Base-by-base conservation (phyloP, 2,888 invertebrate genomes). In the Ernsta delagoae region DNA sequence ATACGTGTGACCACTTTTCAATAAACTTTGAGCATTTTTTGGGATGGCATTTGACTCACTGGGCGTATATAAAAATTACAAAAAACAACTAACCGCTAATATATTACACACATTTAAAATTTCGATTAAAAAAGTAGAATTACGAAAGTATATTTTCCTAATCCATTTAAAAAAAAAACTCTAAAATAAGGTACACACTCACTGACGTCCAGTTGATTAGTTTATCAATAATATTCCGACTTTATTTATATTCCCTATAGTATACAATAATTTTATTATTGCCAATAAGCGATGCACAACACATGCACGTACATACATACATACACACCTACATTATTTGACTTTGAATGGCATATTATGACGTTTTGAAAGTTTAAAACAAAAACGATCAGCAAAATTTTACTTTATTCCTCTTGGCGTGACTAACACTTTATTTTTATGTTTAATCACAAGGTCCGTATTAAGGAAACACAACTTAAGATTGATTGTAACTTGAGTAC, bases 21-120 rank as follows among this genome's bases (percentile, higher is more conserved):
- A 36, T 60, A 68, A 65, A 54, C 45, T 67, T 70, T 73, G 73
- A 73, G 72, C 73, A 72, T 71, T 39, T 57, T 61, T 48, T 48
- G 70, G 66, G 72, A 72, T 73, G 69, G 72, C 69, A 64, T 31
- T 31, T 31, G 60, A 34, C 54, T 9, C 72, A 72, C 71, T 73
- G 73, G 73, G 73, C 61, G 59, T 53, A 43, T 39, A 69, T 48
- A 56, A 61, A 54, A 16, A 56, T 61, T 9, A 61, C 43, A 36
- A 36, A 39, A 59, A 59, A 56, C 5, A 6, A 56, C 31, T 56
- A 36, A n/a, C 12, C 54, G 45, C 56, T 34, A 3, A 43, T 65
- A 34, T 45, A 45, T n/a, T 8, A n/a, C 12, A 12, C 41, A 43
- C 16, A 31, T 64, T 43, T 39, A 45, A 65, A 57, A 65, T 39